Conservation (phyloP, 2,113 vertebrate species). For the Heteronetta atricapilla region DNA sequence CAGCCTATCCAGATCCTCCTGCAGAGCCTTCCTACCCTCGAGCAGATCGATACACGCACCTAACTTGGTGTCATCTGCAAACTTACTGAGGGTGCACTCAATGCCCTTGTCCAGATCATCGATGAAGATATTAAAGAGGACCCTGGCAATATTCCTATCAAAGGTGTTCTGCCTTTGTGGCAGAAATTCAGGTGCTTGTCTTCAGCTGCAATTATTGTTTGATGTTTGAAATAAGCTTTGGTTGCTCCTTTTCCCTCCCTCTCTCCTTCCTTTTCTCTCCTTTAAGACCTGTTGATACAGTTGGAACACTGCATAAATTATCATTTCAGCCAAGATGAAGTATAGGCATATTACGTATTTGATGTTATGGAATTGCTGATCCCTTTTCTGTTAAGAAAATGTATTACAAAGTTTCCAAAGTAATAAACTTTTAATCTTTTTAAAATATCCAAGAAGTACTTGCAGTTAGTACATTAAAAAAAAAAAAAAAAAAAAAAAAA, state of each 20-base stretch:
- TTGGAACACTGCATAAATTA: constrained; percentile 34
- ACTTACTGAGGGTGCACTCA: too few species aligned
- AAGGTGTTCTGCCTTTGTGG: constrained; percentile 32
- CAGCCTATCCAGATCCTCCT: too few species aligned
- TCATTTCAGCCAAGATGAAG: constrained; percentile 44
- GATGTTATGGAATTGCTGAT: constrained; percentile 24
- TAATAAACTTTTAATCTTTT: neutral
- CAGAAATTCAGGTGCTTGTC: constrained; percentile 47
- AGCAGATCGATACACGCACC: too few species aligned
- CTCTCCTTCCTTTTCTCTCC: neutral
- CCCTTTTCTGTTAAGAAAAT: constrained; percentile 15
- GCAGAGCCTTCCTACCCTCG: too few species aligned
- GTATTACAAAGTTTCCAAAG: neutral
- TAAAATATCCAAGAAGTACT: neutral
- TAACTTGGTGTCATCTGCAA: too few species aligned
- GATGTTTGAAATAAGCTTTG: constrained; percentile 41
- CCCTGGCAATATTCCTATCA: neutral
- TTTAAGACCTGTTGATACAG: constrained; percentile 16
- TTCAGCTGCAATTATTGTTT: constrained; percentile 56
- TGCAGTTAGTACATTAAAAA: neutral
- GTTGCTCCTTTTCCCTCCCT: neutral
- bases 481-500: neutral
- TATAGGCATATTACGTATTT: neutral
- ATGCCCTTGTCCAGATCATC: too few species aligned
- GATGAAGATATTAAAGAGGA: too few species aligned